Base-by-base conservation (phyloP, 2,888 invertebrate species). In the Hirtodrosophila duncani region DNA sequence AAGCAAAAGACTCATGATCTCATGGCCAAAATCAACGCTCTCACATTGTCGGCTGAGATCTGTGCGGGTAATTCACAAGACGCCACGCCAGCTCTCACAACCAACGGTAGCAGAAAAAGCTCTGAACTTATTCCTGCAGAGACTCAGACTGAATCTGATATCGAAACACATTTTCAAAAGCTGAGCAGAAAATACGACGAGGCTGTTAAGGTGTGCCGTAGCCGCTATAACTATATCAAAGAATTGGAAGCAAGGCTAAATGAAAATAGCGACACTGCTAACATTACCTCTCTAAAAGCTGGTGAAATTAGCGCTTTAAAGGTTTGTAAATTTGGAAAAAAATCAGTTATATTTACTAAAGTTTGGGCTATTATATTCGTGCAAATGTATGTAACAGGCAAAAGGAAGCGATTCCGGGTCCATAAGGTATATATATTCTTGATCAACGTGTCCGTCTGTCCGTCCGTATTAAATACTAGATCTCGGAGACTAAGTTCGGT, bases 101-200 rank as follows among this genome's bases (percentile, higher is more conserved):
- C n/a, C n/a, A n/a, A n/a, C n/a, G n/a, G n/a, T n/a, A n/a, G n/a
- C n/a, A n/a, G n/a, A n/a, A n/a, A n/a, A 7, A 21, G n/a, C 2
- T 10, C 42, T 7, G 2, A 33, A 10, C 18, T 23, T 0, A 7
- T 34, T 11, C 17, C 61, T 14, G 30, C 13, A 3, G 66, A 63
- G 13, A 66, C 67, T 1, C 84, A 83, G 55, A 84, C 83, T 0
- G 78, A 78, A 11, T 55, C 62, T 6, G 66, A 72, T 5, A 3
- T 70, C 3, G 81, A 74, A 27, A 36, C 51, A 5, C 23, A 27
- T 1, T 21, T 82, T 1, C 61, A 57, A 1, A 78, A 80, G 18
- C 27, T 81, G 5, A 67, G 55, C 26, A 51, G 58, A 14, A 85
- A 85, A 56, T 75, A 78, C 7, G 68, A 67, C 14, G 84, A 86